These are phyloP conservation scores for Zosterops lateralis DNA, from an alignment of 2,113 vertebrate genomes.

Conservation along the genomic window DNA sequence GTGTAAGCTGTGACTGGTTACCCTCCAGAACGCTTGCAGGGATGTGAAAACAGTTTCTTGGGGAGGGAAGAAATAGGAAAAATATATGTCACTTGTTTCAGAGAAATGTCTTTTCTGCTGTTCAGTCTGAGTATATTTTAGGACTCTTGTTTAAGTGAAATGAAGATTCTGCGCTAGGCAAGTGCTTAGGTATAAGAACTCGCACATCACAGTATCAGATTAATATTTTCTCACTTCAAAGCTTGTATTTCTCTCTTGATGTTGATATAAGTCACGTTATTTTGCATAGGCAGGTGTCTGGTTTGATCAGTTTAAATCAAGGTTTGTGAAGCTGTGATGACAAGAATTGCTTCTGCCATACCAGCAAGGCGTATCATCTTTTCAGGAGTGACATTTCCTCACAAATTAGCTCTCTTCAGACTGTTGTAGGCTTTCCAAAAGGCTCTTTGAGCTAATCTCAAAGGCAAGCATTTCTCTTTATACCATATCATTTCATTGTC, in stretches of 20 bases:
- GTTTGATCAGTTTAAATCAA: slow-evolving; percentile 64
- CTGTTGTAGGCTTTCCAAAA: slow-evolving; percentile 31
- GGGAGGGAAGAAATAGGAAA: background rate
- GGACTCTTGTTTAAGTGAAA: slow-evolving; percentile 24
- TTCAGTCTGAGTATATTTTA: slow-evolving; percentile 19
- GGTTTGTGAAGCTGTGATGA: slow-evolving; percentile 32
- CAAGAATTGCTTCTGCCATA: slow-evolving; percentile 35
- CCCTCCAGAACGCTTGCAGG: background rate
- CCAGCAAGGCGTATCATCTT: background rate
- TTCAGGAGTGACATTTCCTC: slow-evolving; percentile 38
- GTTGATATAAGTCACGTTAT: slow-evolving; percentile 32
- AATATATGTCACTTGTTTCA: background rate
- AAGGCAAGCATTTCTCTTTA: slow-evolving; percentile 4
- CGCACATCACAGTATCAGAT: slow-evolving; percentile 16
- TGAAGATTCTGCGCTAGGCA: slow-evolving; percentile 32
- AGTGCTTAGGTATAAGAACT: slow-evolving; percentile 17
- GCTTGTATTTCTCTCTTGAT: slow-evolving; percentile 36
- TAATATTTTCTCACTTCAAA: slow-evolving; percentile 62
- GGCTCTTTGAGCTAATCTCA: slow-evolving; percentile 51
- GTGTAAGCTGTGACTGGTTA: background rate
- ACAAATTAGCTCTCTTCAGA: slow-evolving; percentile 24
- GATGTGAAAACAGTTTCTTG: background rate
- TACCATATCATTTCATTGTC: slow-evolving; percentile 5
- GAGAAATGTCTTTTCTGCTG: slow-evolving; percentile 2
- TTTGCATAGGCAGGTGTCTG: slow-evolving; percentile 29